Conservation (phyloP, 2,113 vertebrate genomes). For the Passer domesticus region DNA sequence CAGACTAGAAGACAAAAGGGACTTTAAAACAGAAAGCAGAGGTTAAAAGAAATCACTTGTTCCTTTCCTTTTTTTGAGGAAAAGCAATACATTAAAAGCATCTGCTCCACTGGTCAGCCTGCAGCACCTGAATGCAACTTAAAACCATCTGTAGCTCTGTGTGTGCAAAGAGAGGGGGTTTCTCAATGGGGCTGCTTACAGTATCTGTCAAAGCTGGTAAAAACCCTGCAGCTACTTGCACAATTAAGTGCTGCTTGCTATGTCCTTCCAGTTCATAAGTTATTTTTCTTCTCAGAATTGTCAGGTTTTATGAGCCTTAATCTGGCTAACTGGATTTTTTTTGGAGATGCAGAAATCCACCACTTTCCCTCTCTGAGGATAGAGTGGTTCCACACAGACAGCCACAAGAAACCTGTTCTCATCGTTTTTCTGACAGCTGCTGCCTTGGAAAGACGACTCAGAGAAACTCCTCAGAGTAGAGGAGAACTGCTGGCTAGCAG, state of each 20-base stretch:
- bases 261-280: neutral
- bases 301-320: neutral
- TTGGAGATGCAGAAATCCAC: neutral
- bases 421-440: constrained; percentile 43
- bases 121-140: neutral
- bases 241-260: neutral
- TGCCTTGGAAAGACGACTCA: constrained; percentile 40
- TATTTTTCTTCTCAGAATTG: neutral
- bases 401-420: constrained; percentile 56
- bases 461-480: neutral
- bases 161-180: neutral
- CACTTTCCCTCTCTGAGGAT: neutral
- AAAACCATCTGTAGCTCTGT: neutral
- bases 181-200: neutral
- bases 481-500: neutral
- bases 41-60: neutral
- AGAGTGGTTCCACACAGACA: constrained; percentile 34
- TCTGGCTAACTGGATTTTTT: neutral
- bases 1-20: neutral
- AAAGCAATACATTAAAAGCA: neutral
- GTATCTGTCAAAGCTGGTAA: neutral
- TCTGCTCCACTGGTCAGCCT: neutral
- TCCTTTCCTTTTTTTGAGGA: neutral
- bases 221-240: neutral
- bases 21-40: neutral